phyloP scores from a whole-genome alignment of 2,797 vertebrate genomes.

The Trachops cirrhosus region DNA sequence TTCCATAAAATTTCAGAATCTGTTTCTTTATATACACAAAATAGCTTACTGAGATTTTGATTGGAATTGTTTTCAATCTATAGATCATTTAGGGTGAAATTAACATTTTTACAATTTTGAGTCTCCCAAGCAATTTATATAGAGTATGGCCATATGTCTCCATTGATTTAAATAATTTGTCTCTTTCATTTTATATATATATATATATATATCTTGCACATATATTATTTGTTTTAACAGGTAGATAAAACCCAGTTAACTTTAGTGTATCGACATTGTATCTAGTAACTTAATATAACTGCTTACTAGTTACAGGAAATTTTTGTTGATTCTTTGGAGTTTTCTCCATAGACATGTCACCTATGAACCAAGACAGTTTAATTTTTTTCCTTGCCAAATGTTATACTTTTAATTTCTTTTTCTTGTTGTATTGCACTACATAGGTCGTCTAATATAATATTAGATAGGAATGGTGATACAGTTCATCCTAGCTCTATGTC shows the following conservation, averaged over 20 bases:
- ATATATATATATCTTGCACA: background rate
- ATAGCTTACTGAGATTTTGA: background rate
- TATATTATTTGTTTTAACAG: background rate
- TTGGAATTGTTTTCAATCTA: background rate
- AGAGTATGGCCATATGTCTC: background rate
- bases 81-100: background rate
- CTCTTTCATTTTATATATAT: background rate
- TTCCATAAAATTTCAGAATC: background rate
- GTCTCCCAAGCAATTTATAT: background rate
- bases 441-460: background rate
- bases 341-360: background rate
- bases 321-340: background rate
- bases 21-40: background rate
- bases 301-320: background rate
- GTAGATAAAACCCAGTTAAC: background rate
- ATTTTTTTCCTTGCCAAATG: background rate
- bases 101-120: background rate
- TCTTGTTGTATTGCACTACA: background rate
- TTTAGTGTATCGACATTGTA: background rate
- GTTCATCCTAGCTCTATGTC: background rate
- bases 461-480: background rate
- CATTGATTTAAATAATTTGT: background rate
- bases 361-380: background rate
- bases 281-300: background rate
- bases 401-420: background rate